Base-by-base conservation (phyloP, 2,888 invertebrate genomes). In the Leptinotarsa peninsularis region DNA sequence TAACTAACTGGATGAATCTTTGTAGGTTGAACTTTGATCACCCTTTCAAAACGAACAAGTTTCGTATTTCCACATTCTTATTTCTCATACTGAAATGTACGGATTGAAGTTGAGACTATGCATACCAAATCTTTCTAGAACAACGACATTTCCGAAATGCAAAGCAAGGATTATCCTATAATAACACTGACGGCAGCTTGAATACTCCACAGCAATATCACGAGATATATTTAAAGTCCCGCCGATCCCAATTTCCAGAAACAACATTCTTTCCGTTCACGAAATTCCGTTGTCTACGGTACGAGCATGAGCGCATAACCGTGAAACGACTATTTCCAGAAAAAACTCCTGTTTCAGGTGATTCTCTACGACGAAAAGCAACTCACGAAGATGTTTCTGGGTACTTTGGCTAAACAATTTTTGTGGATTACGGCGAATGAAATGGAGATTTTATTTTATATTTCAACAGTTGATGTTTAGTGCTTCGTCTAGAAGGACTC, bases 211-310 rank as follows among this genome's bases (percentile, higher is more conserved):
- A 63, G 10, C 33, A 63, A 33, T 63, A 43, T 63, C n/a, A 63
- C 43, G 63, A 15, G n/a, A 63, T 63, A 63, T 15, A 63, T 63
- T n/a, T 15, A 63, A 63, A 33, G 63, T 27, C 33, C 14, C n/a
- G 63, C 63, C n/a, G 63, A 63, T 63, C 63, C 33, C 63, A 63
- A 63, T 63, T 63, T 63, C 43, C 63, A 63, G 63, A 33, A 43
- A 63, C 43, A 33, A 63, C 63, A 63, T 63, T 33, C 63, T 63
- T 27, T 63, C 43, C 43, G 27, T 43, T 33, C 33, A 63, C 33
- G 63, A 63, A 63, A 63, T 63, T 17, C 43, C 63, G 33, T 63
- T 63, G 17, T 63, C 63, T n/a, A n/a, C 63, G 17, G 23, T 33
- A 63, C 33, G n/a, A 63, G 13, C 17, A 63, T 13, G 3, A 43